These are phyloP conservation scores for Apomyelois bistriatella DNA, from an alignment of 2,888 invertebrate species.

Conservation along the genomic window DNA sequence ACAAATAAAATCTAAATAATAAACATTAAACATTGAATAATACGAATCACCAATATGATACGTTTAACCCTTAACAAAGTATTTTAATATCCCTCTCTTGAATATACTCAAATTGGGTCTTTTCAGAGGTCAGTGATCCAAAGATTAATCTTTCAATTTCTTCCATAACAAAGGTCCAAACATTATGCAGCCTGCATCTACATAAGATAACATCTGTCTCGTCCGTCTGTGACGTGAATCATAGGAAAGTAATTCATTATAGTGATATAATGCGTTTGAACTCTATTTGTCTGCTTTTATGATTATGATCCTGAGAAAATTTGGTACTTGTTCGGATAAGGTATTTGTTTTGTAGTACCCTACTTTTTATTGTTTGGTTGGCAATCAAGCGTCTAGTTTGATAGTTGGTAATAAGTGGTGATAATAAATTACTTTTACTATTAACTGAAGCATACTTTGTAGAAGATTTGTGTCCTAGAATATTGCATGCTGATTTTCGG, in stretches of 20 bases:
- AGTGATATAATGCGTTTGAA: neutral
- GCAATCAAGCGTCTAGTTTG: neutral
- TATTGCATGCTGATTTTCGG: too few relatives aligned
- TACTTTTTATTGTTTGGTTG: neutral
- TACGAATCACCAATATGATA: neutral
- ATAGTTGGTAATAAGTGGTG: too few relatives aligned
- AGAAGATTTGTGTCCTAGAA: too few relatives aligned
- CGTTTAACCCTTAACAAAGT: conserved; percentile 20
- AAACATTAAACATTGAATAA: neutral
- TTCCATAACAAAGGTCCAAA: neutral
- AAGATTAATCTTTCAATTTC: conserved; percentile 48
- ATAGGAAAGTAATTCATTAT: conserved; percentile 10
- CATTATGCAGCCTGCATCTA: conserved; percentile 7
- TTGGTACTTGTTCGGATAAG: neutral
- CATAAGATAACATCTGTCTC: conserved; percentile 8
- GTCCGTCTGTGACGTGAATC: conserved; percentile 3
- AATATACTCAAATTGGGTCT: conserved; percentile 47
- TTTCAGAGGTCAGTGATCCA: conserved; percentile 42
- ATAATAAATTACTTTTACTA: too few relatives aligned
- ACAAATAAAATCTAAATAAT: neutral
- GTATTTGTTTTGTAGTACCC: neutral
- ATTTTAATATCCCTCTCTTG: conserved; percentile 24
- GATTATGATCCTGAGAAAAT: conserved; percentile 5
- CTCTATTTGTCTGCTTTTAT: neutral
- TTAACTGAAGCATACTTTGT: too few relatives aligned